phyloP scores from a whole-genome alignment of 2,797 vertebrate species.

The Cryptoblepharus egeriae region DNA sequence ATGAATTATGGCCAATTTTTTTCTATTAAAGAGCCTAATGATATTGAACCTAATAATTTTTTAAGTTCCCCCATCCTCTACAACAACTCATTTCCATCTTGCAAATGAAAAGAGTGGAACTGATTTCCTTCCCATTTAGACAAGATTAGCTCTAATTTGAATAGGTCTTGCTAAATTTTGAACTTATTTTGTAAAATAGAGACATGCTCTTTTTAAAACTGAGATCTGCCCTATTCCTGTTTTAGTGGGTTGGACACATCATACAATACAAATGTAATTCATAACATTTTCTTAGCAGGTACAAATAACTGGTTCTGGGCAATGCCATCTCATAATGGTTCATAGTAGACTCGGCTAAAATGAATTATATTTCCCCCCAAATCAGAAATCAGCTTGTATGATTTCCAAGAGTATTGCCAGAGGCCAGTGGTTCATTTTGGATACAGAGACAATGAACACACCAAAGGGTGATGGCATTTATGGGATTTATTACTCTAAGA shows the following conservation, averaged over 20 bases:
- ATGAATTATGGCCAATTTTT: slow-evolving; percentile 53
- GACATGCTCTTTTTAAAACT: rapidly evolving
- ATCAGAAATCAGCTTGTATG: neutral
- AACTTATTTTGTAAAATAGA: neutral
- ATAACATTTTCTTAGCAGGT: neutral
- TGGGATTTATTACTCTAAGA: too few species aligned
- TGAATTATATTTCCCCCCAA: neutral
- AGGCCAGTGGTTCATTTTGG: too few species aligned
- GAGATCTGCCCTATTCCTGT: neutral
- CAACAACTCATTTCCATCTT: slow-evolving; percentile 27
- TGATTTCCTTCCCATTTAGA: neutral
- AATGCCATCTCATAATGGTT: neutral
- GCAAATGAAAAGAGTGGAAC: slow-evolving; percentile 1
- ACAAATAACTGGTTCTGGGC: neutral
- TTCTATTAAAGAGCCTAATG: slow-evolving; percentile 29
- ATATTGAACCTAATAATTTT: slow-evolving; percentile 61
- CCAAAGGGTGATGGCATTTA: too few species aligned
- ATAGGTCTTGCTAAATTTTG: neutral
- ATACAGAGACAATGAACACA: too few species aligned
- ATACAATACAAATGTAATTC: slow-evolving; percentile 15
- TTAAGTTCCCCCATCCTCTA: slow-evolving; percentile 37
- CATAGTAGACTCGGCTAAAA: neutral
- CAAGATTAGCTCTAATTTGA: neutral
- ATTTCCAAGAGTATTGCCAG: neutral
- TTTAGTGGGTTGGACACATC: neutral